Conservation (phyloP, 2,888 invertebrate species). For the Phyllotreta striolata region DNA sequence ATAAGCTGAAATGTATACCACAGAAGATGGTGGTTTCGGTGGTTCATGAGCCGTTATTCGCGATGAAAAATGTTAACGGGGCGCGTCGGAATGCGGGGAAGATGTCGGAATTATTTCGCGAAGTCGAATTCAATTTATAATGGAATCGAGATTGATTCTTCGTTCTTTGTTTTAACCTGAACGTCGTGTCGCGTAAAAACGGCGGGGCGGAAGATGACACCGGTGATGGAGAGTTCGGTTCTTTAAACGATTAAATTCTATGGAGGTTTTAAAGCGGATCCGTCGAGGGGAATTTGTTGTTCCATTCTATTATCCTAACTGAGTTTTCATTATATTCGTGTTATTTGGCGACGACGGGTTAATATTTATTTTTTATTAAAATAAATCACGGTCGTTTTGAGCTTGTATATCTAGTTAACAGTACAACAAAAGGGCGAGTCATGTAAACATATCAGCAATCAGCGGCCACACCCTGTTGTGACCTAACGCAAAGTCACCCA, state of each 20-base stretch:
- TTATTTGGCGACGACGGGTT: too few species aligned
- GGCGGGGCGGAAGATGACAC: too few species aligned
- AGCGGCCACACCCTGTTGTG: conserved; percentile 10
- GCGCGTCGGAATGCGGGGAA: conserved; percentile 24
- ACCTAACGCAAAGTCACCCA: conserved; percentile 5
- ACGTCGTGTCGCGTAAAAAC: background rate
- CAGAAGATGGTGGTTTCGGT: conserved; percentile 1
- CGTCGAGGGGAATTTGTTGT: too few species aligned
- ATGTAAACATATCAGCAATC: conserved; percentile 10
- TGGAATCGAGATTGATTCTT: conserved; percentile 25
- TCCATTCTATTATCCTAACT: too few species aligned
- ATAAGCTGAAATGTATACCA: background rate
- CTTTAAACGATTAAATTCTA: too few species aligned
- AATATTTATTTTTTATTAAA: too few species aligned
- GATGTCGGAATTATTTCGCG: conserved; percentile 29
- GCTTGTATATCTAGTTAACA: background rate
- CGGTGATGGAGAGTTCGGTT: too few species aligned
- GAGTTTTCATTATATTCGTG: too few species aligned
- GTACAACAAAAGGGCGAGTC: conserved; percentile 12
- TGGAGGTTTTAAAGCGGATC: too few species aligned
- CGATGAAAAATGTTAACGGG: conserved; percentile 35
- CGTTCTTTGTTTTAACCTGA: conserved; percentile 18
- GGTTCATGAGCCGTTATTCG: conserved; percentile 37
- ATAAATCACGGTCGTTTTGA: too few species aligned
- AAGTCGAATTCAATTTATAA: conserved; percentile 34